Evolutionary conservation across 2,797 vertebrate genomes (phyloP), one percentile per base, ranked within the genome.

Genomic region (Halcyon leucocephala): DNA sequence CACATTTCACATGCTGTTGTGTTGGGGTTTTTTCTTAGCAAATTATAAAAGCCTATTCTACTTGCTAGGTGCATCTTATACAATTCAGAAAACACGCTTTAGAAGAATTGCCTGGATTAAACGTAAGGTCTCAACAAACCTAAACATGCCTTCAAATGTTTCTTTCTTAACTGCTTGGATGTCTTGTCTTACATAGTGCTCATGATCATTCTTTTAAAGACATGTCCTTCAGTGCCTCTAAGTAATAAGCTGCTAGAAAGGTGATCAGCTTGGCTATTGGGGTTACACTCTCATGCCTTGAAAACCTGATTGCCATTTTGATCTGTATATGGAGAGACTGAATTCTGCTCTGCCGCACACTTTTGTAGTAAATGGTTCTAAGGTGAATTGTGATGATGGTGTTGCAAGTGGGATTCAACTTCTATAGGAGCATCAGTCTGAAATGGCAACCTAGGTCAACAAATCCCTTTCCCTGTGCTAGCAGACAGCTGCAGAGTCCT

Each of bases 181-280:
- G 22, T 48, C 17, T 94, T 79, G 41, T 37, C 48, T 93, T 88
- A 90, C 33, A 73, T 12, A 70, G 46, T 51, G 69, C 24, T 61
- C 57, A 46, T n/a, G 70, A 72, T 12, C 17, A 37, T 67, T 96
- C 62, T 29, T 93, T 94, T 82, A 92, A 64, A 90, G 81, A 95
- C 93, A 58, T 52, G 61, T 73, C 74, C 76, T 89, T 95, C 42
- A 35, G 14, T 93, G 86, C 88, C 37, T 52, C 35, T 78, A 67
- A 85, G 81, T 73, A 94, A 94, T 86, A 95, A 93, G 55, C 67
- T 41, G 9, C 78, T 55, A 88, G 74, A 96, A 95, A 95, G 49
- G 25, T 66, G 95, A 91, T 92, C 86, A 95, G 66, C 78, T 55
- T 88, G 58, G 54, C 10, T 93, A 20, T 79, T 83, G 74, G 61